Evolutionary conservation across 2,888 invertebrate species (phyloP).

Genomic region (Lypha dubia): DNA sequence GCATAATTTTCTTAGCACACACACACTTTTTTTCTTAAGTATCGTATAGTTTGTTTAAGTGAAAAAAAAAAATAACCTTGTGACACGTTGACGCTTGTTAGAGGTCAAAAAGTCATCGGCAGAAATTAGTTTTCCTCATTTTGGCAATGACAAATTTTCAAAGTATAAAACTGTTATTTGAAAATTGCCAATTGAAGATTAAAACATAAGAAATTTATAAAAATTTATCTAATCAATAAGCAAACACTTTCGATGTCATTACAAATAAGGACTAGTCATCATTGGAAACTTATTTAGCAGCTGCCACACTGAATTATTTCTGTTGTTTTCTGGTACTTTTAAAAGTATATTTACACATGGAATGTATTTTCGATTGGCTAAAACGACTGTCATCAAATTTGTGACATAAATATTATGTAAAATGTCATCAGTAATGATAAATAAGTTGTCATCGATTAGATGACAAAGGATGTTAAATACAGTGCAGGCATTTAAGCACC

Average conservation of each 20-base stretch:
- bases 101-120: constrained; percentile 63
- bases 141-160: constrained; percentile 4
- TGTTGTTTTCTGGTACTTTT: no score
- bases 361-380: no score
- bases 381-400: no score
- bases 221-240: neutral
- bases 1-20: constrained; percentile 39
- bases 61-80: constrained; percentile 21
- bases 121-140: neutral
- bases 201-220: neutral
- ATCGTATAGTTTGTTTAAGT: constrained; percentile 17
- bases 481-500: no score
- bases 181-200: neutral
- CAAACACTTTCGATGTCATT: neutral
- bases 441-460: no score
- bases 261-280: no score
- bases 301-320: no score
- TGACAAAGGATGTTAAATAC: no score
- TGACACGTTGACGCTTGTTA: constrained; percentile 47
- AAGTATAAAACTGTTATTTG: neutral
- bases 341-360: no score
- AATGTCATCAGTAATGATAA: no score
- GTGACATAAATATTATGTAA: no score
- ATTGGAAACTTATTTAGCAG: no score
- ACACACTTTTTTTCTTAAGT: constrained; percentile 27